phyloP scores from a whole-genome alignment of 2,797 vertebrate genomes.

The Simalia tracyae region DNA sequence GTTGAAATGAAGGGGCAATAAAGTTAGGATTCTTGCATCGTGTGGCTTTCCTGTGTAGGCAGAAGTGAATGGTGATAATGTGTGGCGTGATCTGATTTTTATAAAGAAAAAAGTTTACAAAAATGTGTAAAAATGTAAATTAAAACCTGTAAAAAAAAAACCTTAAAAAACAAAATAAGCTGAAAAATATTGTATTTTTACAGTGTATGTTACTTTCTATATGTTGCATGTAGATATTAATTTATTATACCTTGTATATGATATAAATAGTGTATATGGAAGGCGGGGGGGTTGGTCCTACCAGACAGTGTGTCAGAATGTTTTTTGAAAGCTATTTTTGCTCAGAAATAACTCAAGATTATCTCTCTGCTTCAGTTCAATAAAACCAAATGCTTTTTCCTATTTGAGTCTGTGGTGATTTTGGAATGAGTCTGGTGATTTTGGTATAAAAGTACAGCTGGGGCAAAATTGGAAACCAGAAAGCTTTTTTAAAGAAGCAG shows the following conservation, averaged over 20 bases:
- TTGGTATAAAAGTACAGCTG: neutral
- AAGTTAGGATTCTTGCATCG: constrained; percentile 47
- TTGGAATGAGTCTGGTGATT: neutral
- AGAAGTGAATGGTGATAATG: constrained; percentile 59
- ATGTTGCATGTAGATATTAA: constrained; percentile 95
- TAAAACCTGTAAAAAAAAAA: constrained; percentile 85
- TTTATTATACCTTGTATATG: constrained; percentile 87
- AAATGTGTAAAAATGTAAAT: constrained; percentile 79
- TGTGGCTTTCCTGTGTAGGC: constrained; percentile 42
- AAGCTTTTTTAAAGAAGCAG: neutral
- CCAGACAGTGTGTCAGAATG: constrained; percentile 49
- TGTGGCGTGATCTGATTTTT: constrained; percentile 66
- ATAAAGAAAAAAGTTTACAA: constrained; percentile 71
- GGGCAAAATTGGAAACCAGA: neutral
- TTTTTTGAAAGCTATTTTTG: constrained; percentile 55
- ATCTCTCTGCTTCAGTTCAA: constrained; percentile 53
- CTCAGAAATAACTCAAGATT: constrained; percentile 42
- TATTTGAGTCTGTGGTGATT: constrained; percentile 20
- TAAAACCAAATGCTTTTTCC: constrained; percentile 66
- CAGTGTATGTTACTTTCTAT: constrained; percentile 77
- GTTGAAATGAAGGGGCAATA: constrained; percentile 66
- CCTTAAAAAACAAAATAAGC: constrained; percentile 81
- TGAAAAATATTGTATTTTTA: constrained; percentile 86
- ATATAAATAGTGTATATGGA: constrained; percentile 63
- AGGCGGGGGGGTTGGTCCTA: constrained; percentile 69